These are phyloP conservation scores for Entomobrya multifasciata DNA, from an alignment of 2,888 invertebrate species.

Conservation along the genomic window DNA sequence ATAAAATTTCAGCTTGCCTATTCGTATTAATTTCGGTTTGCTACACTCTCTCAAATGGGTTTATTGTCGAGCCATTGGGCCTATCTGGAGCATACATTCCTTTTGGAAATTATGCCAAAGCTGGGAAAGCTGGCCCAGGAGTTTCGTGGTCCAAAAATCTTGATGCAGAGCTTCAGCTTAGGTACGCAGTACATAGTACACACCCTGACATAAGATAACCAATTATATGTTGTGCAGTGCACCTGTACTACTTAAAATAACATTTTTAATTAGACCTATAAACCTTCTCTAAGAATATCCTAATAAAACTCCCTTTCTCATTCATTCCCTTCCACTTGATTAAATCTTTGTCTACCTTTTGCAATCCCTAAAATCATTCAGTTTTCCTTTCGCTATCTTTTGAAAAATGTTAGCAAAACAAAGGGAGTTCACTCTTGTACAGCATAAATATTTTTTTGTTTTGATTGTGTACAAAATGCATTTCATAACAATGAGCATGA, in stretches of 20 bases:
- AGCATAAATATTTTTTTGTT: conserved; percentile 22
- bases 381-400: not conserved
- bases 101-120: conserved; percentile 73
- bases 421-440: not conserved
- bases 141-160: conserved; percentile 75
- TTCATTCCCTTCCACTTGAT: not conserved
- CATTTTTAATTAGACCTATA: not conserved
- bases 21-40: conserved; percentile 43
- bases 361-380: not conserved
- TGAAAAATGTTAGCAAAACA: not conserved
- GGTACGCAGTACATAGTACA: too few relatives aligned
- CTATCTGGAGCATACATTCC: conserved; percentile 73
- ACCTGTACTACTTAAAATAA: not conserved
- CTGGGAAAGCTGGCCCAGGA: conserved; percentile 72
- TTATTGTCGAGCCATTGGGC: conserved; percentile 71
- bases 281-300: not conserved
- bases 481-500: not conserved
- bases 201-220: too few relatives aligned
- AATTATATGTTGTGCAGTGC: not conserved
- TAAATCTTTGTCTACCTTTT: not conserved
- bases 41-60: conserved; percentile 45
- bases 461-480: not conserved
- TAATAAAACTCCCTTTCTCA: conserved; percentile 13
- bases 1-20: not conserved
- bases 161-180: conserved; percentile 69